Conservation (phyloP, 1,140 invertebrate species). For the Macrobrachium nipponense region DNA sequence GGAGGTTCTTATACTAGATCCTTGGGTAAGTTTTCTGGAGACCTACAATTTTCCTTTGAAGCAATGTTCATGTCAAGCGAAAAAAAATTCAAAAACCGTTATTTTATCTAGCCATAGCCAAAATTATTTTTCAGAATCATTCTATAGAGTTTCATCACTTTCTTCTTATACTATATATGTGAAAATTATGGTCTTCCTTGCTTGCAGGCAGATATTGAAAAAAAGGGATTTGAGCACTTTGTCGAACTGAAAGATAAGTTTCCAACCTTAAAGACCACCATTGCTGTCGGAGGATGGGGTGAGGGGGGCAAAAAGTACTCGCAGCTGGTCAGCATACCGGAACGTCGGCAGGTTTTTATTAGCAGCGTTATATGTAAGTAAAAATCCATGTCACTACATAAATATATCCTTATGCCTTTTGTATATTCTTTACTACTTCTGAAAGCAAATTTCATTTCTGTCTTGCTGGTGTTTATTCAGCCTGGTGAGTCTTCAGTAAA, state of each 20-base stretch:
- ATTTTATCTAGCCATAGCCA: too few species aligned
- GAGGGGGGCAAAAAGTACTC: constrained; percentile 42
- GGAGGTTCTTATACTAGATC: constrained; percentile 67
- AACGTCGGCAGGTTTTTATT: constrained; percentile 18
- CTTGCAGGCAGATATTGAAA: constrained; percentile 22
- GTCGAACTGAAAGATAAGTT: constrained; percentile 19
- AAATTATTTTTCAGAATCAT: too few species aligned
- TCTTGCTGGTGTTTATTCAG: too few species aligned
- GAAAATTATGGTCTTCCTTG: too few species aligned
- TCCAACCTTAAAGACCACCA: constrained; percentile 25
- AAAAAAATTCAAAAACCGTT: too few species aligned
- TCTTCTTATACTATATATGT: too few species aligned
- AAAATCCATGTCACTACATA: too few species aligned
- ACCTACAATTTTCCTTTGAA: too few species aligned
- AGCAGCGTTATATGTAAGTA: constrained; percentile 36
- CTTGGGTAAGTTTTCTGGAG: constrained; percentile 61
- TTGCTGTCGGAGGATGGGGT: constrained; percentile 35
- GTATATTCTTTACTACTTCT: not conserved
- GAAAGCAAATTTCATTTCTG: not conserved
- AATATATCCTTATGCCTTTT: not conserved
- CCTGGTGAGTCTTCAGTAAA: too few species aligned
- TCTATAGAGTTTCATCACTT: too few species aligned
- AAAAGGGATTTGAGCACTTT: constrained; percentile 10
- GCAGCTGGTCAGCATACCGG: constrained; percentile 22
- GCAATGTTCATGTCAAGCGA: too few species aligned